Evolutionary conservation across 2,888 invertebrate species (phyloP), one percentile per base, ranked within the genome.

Genomic region (Acronicta psi): DNA sequence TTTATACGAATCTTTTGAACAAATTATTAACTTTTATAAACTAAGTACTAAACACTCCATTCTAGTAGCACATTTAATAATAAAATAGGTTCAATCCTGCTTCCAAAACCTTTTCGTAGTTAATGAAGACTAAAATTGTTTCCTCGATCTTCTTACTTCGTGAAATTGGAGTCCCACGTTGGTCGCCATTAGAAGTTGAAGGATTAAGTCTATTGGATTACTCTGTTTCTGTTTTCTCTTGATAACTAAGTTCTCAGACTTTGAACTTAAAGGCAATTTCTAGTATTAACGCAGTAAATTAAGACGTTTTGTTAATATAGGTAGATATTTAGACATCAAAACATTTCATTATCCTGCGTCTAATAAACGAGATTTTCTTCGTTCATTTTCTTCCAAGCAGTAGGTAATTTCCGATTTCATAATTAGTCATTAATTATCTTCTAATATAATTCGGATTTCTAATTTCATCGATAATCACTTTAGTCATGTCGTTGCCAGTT

Each of bases 181-280:
- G 60, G 71, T 52, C 63, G 72, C 68, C 67, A 73, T 69, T 73
- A 68, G 46, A 73, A 74, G 63, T 69, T 72, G 34, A 72, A 62
- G 60, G 69, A 71, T 74, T 75, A 72, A 73, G 66, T 60, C 67
- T 57, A 69, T 62, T 52, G 66, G 69, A 70, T 81, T 80, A 75
- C 68, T 46, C 57, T 61, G 69, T 66, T 66, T 66, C 52, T 72
- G 63, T 62, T 69, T 60, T 59, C 62, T 52, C 59, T 59, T 75
- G 66, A 68, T 76, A 73, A 65, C 59, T 59, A 59, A 63, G 59
- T 62, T 70, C 13, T 7, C 37, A 41, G 46, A 29, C 36, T 69
- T 42, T 10, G 13, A 37, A 47, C 36, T 64, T 45, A 52, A 53
- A 51, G 14, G 13, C 44, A 44, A 40, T 20, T 34, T 29, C 23